Evolutionary conservation across 2,113 vertebrate species (phyloP).

Genomic region (Vanacampus margaritifer): DNA sequence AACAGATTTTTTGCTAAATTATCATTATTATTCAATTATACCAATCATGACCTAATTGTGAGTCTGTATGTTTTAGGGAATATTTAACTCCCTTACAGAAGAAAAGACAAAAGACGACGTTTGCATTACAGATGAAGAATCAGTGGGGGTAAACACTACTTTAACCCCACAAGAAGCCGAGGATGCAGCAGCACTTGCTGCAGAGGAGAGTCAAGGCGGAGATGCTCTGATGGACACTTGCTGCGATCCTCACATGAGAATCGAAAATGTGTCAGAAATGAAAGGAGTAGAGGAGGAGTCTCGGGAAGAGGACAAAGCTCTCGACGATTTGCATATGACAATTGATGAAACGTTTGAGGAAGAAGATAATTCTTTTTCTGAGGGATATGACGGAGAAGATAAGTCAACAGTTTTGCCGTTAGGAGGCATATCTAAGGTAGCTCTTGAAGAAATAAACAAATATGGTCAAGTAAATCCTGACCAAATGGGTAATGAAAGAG

Average conservation of each 20-base stretch:
- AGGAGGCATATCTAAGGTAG: background rate
- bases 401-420: background rate
- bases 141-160: background rate
- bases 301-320: background rate
- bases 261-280: conserved; percentile 47
- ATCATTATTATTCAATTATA: background rate
- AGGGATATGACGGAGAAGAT: background rate
- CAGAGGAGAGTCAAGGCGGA: conserved; percentile 3
- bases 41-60: background rate
- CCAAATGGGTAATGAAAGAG: background rate
- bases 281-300: conserved; percentile 20
- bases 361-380: background rate
- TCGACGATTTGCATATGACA: background rate
- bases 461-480: background rate
- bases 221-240: background rate
- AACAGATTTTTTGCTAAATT: background rate
- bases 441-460: background rate
- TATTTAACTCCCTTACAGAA: conserved; percentile 10
- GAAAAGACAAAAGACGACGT: background rate
- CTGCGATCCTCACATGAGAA: conserved; percentile 18
- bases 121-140: background rate
- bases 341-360: background rate
- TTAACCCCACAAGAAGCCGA: conserved; percentile 7
- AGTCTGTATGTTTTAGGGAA: conserved; percentile 17
- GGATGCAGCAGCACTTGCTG: background rate